A percentile compares a stretch with the other conserved stretches of the same genome.
Conservation (phyloP, 2,797 vertebrate species). For the Halcyon chelicuti region DNA sequence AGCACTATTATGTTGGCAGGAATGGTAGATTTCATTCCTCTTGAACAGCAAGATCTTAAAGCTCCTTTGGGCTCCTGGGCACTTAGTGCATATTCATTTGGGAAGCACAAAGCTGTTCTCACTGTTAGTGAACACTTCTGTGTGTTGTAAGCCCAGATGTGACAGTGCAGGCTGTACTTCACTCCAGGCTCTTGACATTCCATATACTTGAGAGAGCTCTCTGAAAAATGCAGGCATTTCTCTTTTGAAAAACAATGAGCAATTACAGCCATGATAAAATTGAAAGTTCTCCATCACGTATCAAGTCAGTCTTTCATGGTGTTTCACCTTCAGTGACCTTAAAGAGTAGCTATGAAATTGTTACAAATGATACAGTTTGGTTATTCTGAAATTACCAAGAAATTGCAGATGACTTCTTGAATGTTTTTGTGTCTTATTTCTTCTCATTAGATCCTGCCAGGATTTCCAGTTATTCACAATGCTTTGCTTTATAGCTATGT, state of each 20-base stretch:
- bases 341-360: not conserved
- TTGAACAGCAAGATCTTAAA: not conserved
- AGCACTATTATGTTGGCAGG: not conserved
- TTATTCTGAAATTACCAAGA: not conserved
- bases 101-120: not conserved
- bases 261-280: conserved; percentile 25
- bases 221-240: not conserved
- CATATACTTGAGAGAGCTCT: not conserved
- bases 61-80: not conserved
- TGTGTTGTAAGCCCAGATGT: not conserved
- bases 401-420: not conserved
- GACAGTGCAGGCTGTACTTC: not conserved
- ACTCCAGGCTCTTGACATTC: conserved; percentile 35
- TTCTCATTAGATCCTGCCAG: conserved; percentile 21
- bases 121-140: not conserved
- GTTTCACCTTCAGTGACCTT: conserved; percentile 13
- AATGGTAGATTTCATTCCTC: not conserved
- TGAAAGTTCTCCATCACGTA: not conserved
- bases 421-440: not conserved
- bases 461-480: conserved; percentile 53
- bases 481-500: not conserved
- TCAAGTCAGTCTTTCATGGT: not conserved
- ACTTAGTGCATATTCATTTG: not conserved
- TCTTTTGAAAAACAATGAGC: not conserved
- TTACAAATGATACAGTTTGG: not conserved